Percentiles rank a stretch among this genome's conserved stretches.
phyloP scores from a whole-genome alignment of 2,888 invertebrate genomes.

The Merodon equestris region DNA sequence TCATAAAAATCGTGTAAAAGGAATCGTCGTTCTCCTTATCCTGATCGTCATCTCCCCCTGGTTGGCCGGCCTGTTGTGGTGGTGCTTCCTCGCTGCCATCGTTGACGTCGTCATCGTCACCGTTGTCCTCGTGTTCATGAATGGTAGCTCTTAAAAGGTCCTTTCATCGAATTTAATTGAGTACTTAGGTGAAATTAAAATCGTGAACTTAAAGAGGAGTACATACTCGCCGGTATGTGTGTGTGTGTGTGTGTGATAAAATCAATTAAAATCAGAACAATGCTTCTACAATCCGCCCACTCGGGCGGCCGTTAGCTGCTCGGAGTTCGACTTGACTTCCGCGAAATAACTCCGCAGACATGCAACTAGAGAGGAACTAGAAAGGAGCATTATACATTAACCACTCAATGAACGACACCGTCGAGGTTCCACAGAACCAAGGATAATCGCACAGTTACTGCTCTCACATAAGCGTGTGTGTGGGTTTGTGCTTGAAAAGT shows the following conservation, averaged over 20 bases:
- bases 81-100: background rate
- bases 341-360: background rate
- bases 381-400: slow-evolving; percentile 29
- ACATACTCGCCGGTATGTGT: no score
- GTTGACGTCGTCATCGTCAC: slow-evolving; percentile 23
- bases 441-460: slow-evolving; percentile 6
- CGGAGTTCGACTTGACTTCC: slow-evolving; percentile 11
- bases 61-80: no score
- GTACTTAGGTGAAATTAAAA: slow-evolving; percentile 63
- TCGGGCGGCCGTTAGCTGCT: background rate
- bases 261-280: slow-evolving; percentile 52
- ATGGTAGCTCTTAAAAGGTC: slow-evolving; percentile 34
- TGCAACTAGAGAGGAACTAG: no score
- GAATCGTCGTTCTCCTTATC: slow-evolving; percentile 4
- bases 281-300: background rate
- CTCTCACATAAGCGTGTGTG: background rate
- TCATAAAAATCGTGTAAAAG: slow-evolving; percentile 43
- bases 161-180: slow-evolving; percentile 59
- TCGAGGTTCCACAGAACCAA: background rate
- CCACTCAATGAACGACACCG: slow-evolving; percentile 33
- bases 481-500: background rate
- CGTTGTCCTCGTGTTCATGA: slow-evolving; percentile 25
- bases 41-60: no score
- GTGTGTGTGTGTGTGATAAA: slow-evolving; percentile 29
- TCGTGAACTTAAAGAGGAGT: slow-evolving; percentile 32